These are phyloP conservation scores for Microtus ochrogaster DNA, from an alignment of 2,113 vertebrate species.

Conservation along the genomic window DNA sequence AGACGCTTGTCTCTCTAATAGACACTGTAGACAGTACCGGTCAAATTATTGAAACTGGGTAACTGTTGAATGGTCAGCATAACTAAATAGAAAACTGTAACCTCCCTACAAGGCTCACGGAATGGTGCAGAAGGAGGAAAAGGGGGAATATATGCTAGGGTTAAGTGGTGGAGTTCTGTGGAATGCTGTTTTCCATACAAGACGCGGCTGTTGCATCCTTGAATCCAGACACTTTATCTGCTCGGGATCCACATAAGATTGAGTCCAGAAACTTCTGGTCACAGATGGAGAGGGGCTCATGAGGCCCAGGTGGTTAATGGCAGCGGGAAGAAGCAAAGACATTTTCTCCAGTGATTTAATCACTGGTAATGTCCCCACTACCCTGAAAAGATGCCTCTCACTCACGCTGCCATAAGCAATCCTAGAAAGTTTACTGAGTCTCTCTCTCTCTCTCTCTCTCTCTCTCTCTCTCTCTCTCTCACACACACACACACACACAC, in stretches of 20 bases:
- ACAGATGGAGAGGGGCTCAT: background rate
- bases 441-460: no score
- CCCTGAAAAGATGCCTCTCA: background rate
- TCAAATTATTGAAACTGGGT: background rate
- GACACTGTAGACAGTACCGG: background rate
- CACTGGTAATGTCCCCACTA: background rate
- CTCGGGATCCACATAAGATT: background rate
- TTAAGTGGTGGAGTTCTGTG: background rate
- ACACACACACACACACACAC: no score
- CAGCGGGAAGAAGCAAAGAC: background rate
- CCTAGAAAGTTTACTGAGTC: background rate
- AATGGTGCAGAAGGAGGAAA: background rate
- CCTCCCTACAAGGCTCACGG: background rate
- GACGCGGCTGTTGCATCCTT: background rate
- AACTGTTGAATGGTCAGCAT: background rate
- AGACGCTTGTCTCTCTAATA: background rate
- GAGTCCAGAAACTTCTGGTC: background rate
- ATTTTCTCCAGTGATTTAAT: background rate
- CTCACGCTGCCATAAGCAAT: background rate
- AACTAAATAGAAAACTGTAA: background rate
- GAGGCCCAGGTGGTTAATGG: background rate
- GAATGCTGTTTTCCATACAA: background rate
- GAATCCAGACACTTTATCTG: background rate
- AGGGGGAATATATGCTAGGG: accelerated
- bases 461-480: no score